Evolutionary conservation across 2,888 invertebrate genomes (phyloP), one percentile per base, ranked within the genome.

Genomic region (Rhyacophila evoluta): DNA sequence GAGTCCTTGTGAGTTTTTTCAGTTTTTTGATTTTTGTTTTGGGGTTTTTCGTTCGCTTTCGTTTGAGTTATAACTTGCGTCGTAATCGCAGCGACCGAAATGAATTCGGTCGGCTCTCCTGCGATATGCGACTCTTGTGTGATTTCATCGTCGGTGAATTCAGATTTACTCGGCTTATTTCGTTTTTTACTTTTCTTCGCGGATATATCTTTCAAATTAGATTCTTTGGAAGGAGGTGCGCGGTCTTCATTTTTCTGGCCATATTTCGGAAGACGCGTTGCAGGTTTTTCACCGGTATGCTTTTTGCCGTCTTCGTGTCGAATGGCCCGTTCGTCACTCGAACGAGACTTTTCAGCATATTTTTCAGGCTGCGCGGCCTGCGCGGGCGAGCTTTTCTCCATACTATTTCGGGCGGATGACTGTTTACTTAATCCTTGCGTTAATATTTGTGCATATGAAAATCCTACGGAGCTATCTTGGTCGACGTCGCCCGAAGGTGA

Each of bases 401-500:
- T 83, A 81, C 55, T 55, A 83, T 83, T 83, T 84, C 83, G 82
- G 84, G 82, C 84, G 91, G 91, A 91, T 91, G 91, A 90, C 91
- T 91, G 91, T 78, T 78, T 81, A 15, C 77, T 87, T 67, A 94
- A 88, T 37, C 94, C 94, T 81, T 93, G 91, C 41, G 93, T 92
- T 83, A 94, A 87, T 84, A 94, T 93, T 87, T 93, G 92, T 1
- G 94, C 94, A 85, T 94, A 94, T 0, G 94, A 94, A 84, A 93
- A 89, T 81, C 91, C 84, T 72, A 84, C 81, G 55, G 72, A 71
- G 70, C 73, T 71, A 27, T 78, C 78, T 19, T 71, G 38, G 1
- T 84, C 83, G 83, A 86, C 86, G 75, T 85, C 85, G 12, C 19
- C 33, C 15, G 78, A 69, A 1, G 39, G 29, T 19, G 55, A 70